These are phyloP conservation scores for Irena cyanogastra DNA, from an alignment of 2,113 vertebrate species.

Conservation along the genomic window DNA sequence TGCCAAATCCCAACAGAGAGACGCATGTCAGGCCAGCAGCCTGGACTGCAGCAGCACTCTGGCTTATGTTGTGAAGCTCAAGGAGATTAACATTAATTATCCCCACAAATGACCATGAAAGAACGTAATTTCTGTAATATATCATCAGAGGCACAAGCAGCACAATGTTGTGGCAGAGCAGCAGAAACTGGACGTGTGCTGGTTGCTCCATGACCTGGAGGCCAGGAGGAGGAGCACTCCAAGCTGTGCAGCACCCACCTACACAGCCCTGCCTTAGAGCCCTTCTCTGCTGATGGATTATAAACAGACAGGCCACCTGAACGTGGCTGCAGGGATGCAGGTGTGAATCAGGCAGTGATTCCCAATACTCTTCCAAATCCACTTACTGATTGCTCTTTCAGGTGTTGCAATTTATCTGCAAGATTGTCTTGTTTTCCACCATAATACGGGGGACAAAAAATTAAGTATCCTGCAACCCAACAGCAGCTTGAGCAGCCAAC, in stretches of 20 bases:
- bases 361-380: background rate
- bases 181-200: background rate
- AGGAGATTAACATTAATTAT: background rate
- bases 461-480: background rate
- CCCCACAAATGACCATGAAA: background rate
- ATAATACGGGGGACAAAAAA: background rate
- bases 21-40: background rate
- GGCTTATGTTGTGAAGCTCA: background rate
- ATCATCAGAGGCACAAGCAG: background rate
- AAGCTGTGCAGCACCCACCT: background rate
- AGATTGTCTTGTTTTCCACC: background rate
- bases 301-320: background rate
- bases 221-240: background rate
- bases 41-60: background rate
- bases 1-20: background rate
- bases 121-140: background rate
- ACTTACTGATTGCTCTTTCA: background rate
- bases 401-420: background rate
- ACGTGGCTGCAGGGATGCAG: background rate
- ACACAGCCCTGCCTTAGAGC: background rate
- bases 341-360: background rate
- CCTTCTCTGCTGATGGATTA: background rate
- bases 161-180: background rate
- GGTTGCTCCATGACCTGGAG: background rate
- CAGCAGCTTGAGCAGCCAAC: background rate